Base-by-base conservation (phyloP, 2,888 invertebrate species). In the Camponotus fellah region DNA sequence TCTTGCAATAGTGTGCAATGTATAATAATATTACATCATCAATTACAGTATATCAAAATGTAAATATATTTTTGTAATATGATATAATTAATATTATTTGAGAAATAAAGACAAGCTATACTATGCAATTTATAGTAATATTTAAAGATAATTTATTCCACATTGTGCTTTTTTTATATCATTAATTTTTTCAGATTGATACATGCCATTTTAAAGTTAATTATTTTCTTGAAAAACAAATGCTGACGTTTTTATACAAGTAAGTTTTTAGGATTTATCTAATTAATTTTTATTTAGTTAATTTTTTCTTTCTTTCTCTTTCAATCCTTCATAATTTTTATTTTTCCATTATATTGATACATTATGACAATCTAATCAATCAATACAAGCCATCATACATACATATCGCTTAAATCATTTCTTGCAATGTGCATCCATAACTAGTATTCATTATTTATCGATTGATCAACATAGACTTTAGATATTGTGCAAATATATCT, bases 291-390 rank as follows among this genome's bases (percentile, higher is more conserved):
- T 26, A 17, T 77, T 21, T 43, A 14, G 6, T 26, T 58, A 40
- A 58, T 10, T 43, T 26, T 26, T 26, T 26, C 26, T 26, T 26
- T 26, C 26, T 26, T 26, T 40, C 53, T 53, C n/a, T 12, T 56
- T 49, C 34, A 37, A 62, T 60, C 53, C 14, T 72, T 74, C 71
- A 72, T 49, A 43, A 56, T 66, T 46, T 84, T 87, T 84, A 85
- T 90, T 87, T 90, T 87, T 85, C 66, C 82, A 66, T 34, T 46
- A 46, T 40, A 64, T 21, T 32, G 5, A 21, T 21, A 56, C 14
- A 69, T 82, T 76, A 82, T 64, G 21, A 43, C 12, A n/a, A 69
- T 69, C 26, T 64, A 46, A 46, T 17, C 56, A 69, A 53, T 17
- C 12, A 66, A 53, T 64, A 81, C 66, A 37, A 74, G 58, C 64